phyloP scores from a whole-genome alignment of 2,113 vertebrate genomes.

The Indicator maculatus region DNA sequence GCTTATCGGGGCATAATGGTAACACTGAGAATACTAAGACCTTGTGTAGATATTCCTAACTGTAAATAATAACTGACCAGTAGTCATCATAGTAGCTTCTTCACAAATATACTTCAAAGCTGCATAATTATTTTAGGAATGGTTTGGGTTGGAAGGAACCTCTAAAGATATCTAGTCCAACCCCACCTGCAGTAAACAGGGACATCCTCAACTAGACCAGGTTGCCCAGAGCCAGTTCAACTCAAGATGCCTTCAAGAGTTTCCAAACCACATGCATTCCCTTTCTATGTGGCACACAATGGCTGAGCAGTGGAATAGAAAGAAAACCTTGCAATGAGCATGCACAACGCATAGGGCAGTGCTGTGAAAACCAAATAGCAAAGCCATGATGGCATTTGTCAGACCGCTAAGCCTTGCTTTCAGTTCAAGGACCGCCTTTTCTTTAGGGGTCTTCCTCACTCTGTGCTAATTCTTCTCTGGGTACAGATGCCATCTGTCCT shows the following conservation, averaged over 20 bases:
- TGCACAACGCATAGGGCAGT: too few species aligned
- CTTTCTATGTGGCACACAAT: not conserved
- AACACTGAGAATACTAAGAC: not conserved
- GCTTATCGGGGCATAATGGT: not conserved
- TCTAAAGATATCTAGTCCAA: too few species aligned
- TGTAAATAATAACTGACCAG: not conserved
- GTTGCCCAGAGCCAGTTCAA: not conserved
- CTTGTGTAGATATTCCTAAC: not conserved
- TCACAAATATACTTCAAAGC: not conserved
- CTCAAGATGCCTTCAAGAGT: not conserved
- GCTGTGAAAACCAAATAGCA: not conserved
- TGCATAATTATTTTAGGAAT: not conserved
- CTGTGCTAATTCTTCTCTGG: not conserved
- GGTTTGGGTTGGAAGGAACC: too few species aligned
- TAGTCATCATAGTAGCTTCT: not conserved
- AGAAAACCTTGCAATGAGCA: not conserved
- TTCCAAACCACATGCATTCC: not conserved
- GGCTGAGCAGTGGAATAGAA: not conserved
- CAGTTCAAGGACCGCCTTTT: not conserved
- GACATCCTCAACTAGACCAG: too few species aligned
- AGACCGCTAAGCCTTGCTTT: not conserved
- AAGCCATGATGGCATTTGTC: not conserved
- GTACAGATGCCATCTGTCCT: not conserved
- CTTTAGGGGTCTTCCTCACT: not conserved
- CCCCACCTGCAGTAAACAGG: too few species aligned